phyloP scores from a whole-genome alignment of 2,797 vertebrate genomes.

The Pygocentrus nattereri region DNA sequence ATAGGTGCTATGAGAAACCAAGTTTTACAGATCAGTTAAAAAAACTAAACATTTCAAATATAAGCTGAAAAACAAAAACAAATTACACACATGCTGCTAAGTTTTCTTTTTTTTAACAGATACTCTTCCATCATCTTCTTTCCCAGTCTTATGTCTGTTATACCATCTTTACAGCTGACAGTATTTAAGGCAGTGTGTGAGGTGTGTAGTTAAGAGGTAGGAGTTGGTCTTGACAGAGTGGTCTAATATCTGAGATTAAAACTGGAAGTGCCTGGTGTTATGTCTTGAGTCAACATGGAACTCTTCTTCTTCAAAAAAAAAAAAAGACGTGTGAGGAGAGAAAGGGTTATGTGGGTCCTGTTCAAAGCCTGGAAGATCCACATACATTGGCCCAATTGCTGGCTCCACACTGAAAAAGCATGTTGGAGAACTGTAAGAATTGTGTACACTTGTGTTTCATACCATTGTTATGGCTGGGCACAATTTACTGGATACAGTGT shows the following conservation, averaged over 20 bases:
- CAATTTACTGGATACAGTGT: not conserved
- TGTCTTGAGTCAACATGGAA: not conserved
- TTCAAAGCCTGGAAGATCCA: conserved; percentile 72
- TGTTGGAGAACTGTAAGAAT: not conserved
- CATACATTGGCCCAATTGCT: conserved; percentile 47
- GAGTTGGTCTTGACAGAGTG: conserved; percentile 5
- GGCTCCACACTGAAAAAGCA: conserved; percentile 57
- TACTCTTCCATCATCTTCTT: not conserved
- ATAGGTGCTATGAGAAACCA: too few relatives aligned
- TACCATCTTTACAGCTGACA: conserved; percentile 6
- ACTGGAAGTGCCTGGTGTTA: conserved; percentile 30
- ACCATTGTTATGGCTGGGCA: not conserved
- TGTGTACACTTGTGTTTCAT: not conserved
- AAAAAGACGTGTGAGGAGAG: conserved; percentile 59
- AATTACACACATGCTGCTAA: not conserved
- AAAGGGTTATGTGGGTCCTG: conserved; percentile 61
- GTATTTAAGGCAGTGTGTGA: conserved; percentile 39
- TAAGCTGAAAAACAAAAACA: not conserved
- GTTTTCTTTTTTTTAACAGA: not conserved
- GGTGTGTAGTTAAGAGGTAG: conserved; percentile 39
- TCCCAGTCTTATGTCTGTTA: not conserved
- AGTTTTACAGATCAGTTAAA: not conserved
- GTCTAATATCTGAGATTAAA: conserved; percentile 21
- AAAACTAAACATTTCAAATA: not conserved
- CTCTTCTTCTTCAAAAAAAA: conserved; percentile 5